Percentiles rank a stretch among this genome's conserved stretches.
phyloP scores from a whole-genome alignment of 2,113 vertebrate species.

The Erpornis zantholeuca region DNA sequence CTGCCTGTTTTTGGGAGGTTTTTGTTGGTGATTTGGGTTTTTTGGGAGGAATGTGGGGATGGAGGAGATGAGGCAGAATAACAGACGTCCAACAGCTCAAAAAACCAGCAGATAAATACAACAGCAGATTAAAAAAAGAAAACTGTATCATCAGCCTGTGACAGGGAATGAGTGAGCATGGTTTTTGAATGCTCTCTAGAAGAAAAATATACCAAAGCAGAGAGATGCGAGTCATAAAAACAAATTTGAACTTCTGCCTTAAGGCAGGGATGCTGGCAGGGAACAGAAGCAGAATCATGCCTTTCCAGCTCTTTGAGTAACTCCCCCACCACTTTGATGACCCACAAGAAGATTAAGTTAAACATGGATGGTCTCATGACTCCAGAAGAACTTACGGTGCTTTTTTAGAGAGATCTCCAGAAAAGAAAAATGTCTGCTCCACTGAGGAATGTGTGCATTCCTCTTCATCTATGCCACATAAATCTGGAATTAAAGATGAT shows the following conservation, averaged over 20 bases:
- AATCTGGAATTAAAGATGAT: neutral
- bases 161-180: neutral
- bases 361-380: neutral
- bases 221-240: neutral
- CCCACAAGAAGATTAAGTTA: neutral
- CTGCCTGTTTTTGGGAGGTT: accelerated
- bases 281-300: neutral
- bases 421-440: neutral
- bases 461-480: neutral
- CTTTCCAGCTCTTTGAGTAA: neutral
- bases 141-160: neutral
- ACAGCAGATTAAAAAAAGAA: neutral
- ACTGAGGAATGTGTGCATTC: neutral
- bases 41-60: neutral
- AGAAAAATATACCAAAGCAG: neutral
- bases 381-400: neutral
- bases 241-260: neutral
- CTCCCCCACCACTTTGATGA: neutral
- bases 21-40: neutral
- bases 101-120: neutral
- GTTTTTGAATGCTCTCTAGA: neutral
- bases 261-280: neutral
- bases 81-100: neutral
- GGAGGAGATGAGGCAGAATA: neutral
- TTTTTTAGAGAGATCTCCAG: neutral